These are phyloP conservation scores for Pycnomerus fuliginosus DNA, from an alignment of 2,888 invertebrate genomes.

Conservation along the genomic window DNA sequence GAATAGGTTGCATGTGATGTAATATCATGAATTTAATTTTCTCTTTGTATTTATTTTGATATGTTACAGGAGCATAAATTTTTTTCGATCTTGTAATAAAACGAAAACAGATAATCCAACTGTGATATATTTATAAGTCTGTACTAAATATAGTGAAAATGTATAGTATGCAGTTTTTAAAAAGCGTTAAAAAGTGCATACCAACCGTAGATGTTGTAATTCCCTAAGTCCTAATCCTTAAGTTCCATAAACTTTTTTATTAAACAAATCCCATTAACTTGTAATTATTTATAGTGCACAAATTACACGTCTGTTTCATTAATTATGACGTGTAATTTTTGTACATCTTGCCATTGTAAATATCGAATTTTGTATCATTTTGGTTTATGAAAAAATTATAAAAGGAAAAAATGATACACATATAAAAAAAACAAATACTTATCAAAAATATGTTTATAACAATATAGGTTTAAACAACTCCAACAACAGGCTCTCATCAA, in stretches of 20 bases:
- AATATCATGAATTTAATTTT: slow-evolving; percentile 10
- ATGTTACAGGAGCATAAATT: slow-evolving; percentile 8
- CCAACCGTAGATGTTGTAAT: slow-evolving; percentile 19
- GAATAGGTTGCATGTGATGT: slow-evolving; percentile 15
- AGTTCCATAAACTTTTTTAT: slow-evolving; percentile 3
- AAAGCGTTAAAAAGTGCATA: slow-evolving; percentile 21
- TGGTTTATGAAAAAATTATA: slow-evolving; percentile 2
- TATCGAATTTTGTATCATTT: slow-evolving; percentile 17
- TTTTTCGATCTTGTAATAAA: not conserved
- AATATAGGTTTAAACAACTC: slow-evolving; percentile 40
- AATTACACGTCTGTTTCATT: slow-evolving; percentile 13
- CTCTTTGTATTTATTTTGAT: slow-evolving; percentile 8
- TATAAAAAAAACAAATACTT: slow-evolving; percentile 28
- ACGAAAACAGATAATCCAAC: no score
- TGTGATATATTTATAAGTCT: not conserved
- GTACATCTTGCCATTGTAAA: slow-evolving; percentile 13
- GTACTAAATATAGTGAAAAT: no score
- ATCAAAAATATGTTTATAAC: slow-evolving; percentile 39
- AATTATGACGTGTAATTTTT: slow-evolving; percentile 17
- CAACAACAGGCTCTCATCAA: not conserved
- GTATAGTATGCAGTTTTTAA: slow-evolving; percentile 25
- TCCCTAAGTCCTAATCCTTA: slow-evolving; percentile 14
- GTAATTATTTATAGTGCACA: slow-evolving; percentile 22
- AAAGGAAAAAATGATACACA: slow-evolving; percentile 19
- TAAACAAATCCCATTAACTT: slow-evolving; percentile 8